These are phyloP conservation scores for Trichoplusia ni DNA, from an alignment of 1,140 invertebrate species.

Conservation along the genomic window DNA sequence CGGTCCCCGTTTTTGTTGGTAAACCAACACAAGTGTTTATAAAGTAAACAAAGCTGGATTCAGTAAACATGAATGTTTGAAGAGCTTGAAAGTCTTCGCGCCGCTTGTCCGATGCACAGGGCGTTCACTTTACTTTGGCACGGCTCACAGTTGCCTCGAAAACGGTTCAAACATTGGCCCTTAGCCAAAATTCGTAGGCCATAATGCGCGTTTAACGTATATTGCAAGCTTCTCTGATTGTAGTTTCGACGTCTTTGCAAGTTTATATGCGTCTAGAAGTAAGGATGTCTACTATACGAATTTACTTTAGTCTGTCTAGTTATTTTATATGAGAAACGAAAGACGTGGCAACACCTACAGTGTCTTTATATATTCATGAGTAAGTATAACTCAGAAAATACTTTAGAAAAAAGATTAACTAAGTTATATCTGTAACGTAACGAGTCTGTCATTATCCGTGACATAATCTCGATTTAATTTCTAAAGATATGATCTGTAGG, in stretches of 20 bases:
- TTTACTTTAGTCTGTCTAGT: too few species aligned
- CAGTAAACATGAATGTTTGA: conserved; percentile 28
- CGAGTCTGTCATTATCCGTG: too few species aligned
- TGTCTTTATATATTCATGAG: too few species aligned
- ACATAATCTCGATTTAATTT: conserved; percentile 14
- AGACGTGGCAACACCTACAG: too few species aligned
- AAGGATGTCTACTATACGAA: too few species aligned
- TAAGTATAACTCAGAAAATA: too few species aligned
- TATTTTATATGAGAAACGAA: not conserved
- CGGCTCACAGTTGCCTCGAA: conserved; percentile 33
- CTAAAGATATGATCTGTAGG: conserved; percentile 3
- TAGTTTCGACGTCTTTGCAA: conserved; percentile 29
- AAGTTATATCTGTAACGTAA: too few species aligned
- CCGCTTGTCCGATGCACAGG: conserved; percentile 37
- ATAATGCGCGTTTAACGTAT: conserved; percentile 42
- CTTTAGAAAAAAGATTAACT: too few species aligned
- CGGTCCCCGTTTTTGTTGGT: not conserved
- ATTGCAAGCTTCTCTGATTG: conserved; percentile 21
- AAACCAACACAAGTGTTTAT: conserved; percentile 1
- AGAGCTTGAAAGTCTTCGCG: conserved; percentile 32
- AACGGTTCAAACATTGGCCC: conserved; percentile 49
- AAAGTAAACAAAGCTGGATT: not conserved
- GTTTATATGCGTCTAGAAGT: too few species aligned
- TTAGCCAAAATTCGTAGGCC: conserved; percentile 33
- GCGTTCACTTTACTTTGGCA: conserved; percentile 41